Percentiles rank a stretch among this genome's conserved stretches.
Conservation (phyloP, 2,888 invertebrate genomes). For the Bombylius discolor region DNA sequence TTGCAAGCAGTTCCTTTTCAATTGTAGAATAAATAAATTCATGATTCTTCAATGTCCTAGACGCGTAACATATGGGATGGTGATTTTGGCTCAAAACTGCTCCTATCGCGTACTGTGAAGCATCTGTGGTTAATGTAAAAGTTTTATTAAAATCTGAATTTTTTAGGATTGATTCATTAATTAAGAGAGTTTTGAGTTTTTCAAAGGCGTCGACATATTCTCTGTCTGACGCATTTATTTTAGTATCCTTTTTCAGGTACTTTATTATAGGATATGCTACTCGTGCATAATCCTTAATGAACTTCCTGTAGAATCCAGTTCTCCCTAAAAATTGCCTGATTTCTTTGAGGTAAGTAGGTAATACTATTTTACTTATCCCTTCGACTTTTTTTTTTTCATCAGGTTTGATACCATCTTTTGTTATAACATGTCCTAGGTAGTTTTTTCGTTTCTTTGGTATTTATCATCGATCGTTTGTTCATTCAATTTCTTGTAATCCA, state of each 20-base stretch:
- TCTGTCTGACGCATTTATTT: neutral
- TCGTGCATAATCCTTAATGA: constrained; percentile 2
- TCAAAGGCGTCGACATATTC: neutral
- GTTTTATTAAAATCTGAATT: constrained; percentile 1
- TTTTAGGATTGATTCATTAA: constrained; percentile 1
- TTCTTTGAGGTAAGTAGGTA: constrained; percentile 1
- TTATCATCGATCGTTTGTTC: constrained; percentile 15
- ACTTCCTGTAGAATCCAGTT: constrained; percentile 8
- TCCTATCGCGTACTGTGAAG: constrained; percentile 1
- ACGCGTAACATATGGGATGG: neutral
- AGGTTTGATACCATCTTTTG: constrained; percentile 19
- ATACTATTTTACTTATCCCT: constrained; percentile 7
- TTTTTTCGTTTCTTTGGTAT: constrained; percentile 11
- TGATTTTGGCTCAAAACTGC: neutral
- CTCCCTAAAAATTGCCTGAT: constrained; percentile 9
- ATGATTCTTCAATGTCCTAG: neutral
- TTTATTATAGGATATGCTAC: constrained; percentile 1
- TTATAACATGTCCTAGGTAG: constrained; percentile 19
- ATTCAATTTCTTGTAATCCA: constrained; percentile 8
- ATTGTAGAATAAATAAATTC: neutral
- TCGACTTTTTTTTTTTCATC: constrained; percentile 20
- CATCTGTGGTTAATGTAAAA: constrained; percentile 3
- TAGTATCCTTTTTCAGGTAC: neutral
- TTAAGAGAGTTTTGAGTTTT: constrained; percentile 11
- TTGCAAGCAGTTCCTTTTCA: neutral